Conservation (phyloP, 2,888 invertebrate genomes). For the Tineola bisselliella region DNA sequence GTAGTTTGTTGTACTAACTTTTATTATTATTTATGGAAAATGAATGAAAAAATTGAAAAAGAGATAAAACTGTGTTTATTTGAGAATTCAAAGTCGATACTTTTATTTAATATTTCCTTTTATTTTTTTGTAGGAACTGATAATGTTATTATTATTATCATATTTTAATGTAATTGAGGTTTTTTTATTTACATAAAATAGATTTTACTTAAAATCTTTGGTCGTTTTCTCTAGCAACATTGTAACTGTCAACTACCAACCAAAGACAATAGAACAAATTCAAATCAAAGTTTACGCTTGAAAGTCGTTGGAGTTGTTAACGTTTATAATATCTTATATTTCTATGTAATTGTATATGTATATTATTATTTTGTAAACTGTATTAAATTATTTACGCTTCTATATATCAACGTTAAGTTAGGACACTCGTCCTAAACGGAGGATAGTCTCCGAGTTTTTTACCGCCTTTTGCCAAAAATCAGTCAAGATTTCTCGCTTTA, state of each 20-base stretch:
- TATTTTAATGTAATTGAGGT: too few relatives aligned
- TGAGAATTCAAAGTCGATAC: too few relatives aligned
- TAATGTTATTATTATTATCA: too few relatives aligned
- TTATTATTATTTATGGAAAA: too few relatives aligned
- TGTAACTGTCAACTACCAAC: neutral
- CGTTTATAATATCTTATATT: neutral
- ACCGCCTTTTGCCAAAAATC: conserved; percentile 19
- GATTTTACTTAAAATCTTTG: too few relatives aligned
- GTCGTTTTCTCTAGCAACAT: neutral
- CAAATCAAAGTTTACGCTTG: conserved; percentile 31
- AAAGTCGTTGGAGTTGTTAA: conserved; percentile 26
- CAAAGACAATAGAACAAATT: neutral
- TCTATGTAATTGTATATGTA: neutral
- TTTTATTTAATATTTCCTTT: too few relatives aligned
- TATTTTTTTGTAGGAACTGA: too few relatives aligned
- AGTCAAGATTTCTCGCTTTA: conserved; percentile 42
- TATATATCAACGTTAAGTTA: neutral
- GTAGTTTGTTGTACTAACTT: too few relatives aligned
- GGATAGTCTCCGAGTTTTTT: conserved; percentile 14
- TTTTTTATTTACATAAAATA: too few relatives aligned
- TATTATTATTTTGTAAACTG: neutral
- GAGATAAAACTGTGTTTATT: too few relatives aligned
- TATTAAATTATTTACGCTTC: neutral
- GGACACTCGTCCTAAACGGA: conserved; percentile 1
- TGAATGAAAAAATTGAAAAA: too few relatives aligned